Percentiles rank a stretch among this genome's conserved stretches.
Conservation (phyloP, 1,140 invertebrate species). For the Drosophila murphyi region DNA sequence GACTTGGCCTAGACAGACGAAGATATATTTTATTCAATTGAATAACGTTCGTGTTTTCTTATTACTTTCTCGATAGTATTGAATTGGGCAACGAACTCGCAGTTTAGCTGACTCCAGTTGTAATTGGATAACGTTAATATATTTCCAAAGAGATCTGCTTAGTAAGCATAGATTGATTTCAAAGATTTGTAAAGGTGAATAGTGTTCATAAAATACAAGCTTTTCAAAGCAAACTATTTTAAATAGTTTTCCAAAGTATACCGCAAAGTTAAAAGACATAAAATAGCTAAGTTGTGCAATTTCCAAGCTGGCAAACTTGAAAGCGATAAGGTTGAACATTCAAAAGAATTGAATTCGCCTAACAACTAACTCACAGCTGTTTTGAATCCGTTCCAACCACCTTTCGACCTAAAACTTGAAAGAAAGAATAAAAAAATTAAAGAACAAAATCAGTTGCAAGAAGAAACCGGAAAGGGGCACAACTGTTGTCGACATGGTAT, state of each 20-base stretch:
- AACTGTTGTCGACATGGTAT: slow-evolving; percentile 24
- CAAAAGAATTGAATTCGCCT: slow-evolving; percentile 1
- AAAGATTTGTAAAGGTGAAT: neutral
- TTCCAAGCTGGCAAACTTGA: neutral
- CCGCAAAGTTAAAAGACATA: neutral
- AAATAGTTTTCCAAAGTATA: neutral
- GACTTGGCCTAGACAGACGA: slow-evolving; percentile 31
- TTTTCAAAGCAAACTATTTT: neutral
- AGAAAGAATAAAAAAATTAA: neutral
- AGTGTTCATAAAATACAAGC: too few relatives aligned
- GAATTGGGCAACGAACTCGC: slow-evolving; percentile 17
- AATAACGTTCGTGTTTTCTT: slow-evolving; percentile 36
- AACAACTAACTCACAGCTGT: slow-evolving; percentile 15
- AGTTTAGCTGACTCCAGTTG: neutral
- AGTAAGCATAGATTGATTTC: neutral
- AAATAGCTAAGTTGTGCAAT: slow-evolving; percentile 1
- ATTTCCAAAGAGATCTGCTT: neutral
- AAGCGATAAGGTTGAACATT: neutral
- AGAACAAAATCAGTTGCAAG: slow-evolving; percentile 18
- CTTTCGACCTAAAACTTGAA: slow-evolving; percentile 4
- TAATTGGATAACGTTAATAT: neutral
- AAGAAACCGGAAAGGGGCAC: slow-evolving; percentile 2
- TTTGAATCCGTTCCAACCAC: slow-evolving; percentile 10
- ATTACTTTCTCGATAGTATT: slow-evolving; percentile 27
- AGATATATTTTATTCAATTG: slow-evolving; percentile 50